Evolutionary conservation across 1,140 invertebrate species (phyloP).

Genomic region (Homarus americanus): DNA sequence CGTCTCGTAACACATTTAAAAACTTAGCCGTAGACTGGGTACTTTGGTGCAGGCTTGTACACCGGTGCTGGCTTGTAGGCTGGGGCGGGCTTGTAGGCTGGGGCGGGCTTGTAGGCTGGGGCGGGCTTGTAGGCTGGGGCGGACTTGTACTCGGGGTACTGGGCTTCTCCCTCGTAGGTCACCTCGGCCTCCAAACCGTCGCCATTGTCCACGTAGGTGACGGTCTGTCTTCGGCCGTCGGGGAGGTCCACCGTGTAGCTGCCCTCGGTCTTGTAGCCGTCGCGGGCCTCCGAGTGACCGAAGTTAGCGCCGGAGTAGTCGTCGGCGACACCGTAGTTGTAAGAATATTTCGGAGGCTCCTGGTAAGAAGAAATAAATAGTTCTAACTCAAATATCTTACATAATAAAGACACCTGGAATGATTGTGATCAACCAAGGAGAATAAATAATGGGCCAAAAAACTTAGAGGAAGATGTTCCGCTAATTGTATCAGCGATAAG

Average conservation of each 20-base stretch:
- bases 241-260: conserved; percentile 48
- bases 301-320: conserved; percentile 33
- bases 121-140: neutral
- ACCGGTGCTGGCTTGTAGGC: neutral
- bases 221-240: conserved; percentile 45
- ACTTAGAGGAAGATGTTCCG: too few relatives aligned
- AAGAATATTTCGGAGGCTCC: conserved; percentile 27
- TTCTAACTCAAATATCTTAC: too few relatives aligned
- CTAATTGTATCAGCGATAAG: too few relatives aligned
- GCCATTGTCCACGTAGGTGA: conserved; percentile 42
- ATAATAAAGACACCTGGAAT: too few relatives aligned
- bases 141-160: conserved; percentile 17
- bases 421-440: too few relatives aligned
- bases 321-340: conserved; percentile 34
- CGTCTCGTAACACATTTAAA: too few relatives aligned
- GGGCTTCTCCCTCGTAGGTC: conserved; percentile 25
- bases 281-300: conserved; percentile 35
- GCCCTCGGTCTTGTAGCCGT: conserved; percentile 49
- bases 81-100: conserved; percentile 9
- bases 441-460: too few relatives aligned
- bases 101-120: neutral
- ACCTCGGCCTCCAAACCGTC: conserved; percentile 39
- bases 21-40: too few relatives aligned
- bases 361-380: neutral
- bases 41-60: neutral